phyloP scores from a whole-genome alignment of 2,113 vertebrate genomes.

The Hypanus sabinus region DNA sequence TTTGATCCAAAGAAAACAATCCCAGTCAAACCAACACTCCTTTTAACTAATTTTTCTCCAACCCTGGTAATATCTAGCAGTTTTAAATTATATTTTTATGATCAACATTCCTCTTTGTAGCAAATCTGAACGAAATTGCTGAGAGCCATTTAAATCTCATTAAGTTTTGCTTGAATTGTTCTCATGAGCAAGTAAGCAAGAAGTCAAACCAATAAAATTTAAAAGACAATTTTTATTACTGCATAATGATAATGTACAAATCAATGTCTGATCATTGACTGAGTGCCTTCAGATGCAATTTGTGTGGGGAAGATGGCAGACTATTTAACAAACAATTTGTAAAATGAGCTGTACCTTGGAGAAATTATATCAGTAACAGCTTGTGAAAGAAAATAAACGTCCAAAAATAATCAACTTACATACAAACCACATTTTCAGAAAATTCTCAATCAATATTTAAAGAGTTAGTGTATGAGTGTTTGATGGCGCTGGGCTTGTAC shows the following conservation, averaged over 20 bases:
- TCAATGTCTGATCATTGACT: background rate
- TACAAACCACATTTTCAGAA: background rate
- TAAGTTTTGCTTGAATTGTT: background rate
- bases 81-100: background rate
- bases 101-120: background rate
- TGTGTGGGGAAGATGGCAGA: background rate
- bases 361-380: background rate
- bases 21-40: too few relatives aligned
- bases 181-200: background rate
- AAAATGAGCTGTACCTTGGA: background rate
- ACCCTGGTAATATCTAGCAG: too few relatives aligned
- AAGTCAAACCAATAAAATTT: background rate
- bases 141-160: background rate
- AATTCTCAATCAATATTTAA: too few relatives aligned
- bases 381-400: background rate
- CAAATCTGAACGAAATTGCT: background rate
- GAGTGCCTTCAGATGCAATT: background rate
- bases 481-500: too few relatives aligned
- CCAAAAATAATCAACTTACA: too few relatives aligned
- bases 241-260: background rate
- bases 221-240: background rate
- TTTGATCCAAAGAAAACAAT: too few relatives aligned
- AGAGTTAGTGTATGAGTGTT: too few relatives aligned
- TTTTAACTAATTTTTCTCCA: too few relatives aligned
- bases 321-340: background rate